phyloP scores from a whole-genome alignment of 2,113 vertebrate genomes.

The Tiliqua scincoides region DNA sequence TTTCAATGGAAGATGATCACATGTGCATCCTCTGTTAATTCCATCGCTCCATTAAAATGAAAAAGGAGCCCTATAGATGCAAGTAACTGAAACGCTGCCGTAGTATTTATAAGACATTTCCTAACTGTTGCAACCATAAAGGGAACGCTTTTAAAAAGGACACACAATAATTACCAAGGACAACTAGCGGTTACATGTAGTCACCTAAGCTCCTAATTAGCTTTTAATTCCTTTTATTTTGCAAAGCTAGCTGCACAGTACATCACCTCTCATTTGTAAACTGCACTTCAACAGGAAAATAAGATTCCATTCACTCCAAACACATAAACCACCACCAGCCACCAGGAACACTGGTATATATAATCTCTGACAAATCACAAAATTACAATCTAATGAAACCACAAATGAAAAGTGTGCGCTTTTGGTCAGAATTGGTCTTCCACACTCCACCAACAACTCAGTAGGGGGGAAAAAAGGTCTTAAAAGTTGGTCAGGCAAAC shows the following conservation, averaged over 20 bases:
- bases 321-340: conserved; percentile 49
- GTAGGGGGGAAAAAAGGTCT: background rate
- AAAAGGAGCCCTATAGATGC: background rate
- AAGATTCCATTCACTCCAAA: conserved; percentile 60
- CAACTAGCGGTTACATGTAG: conserved; percentile 3
- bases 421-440: conserved; percentile 63
- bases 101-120: conserved; percentile 19
- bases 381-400: conserved; percentile 74
- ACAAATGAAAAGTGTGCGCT: conserved; percentile 61
- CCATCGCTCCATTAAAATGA: background rate
- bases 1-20: background rate
- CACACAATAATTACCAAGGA: conserved; percentile 31
- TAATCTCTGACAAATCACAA: conserved; percentile 75
- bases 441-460: conserved; percentile 38
- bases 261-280: conserved; percentile 33
- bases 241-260: conserved; percentile 3
- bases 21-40: background rate
- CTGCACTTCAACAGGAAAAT: conserved; percentile 35
- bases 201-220: conserved; percentile 43
- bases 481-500: conserved; percentile 39
- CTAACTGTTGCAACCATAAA: conserved; percentile 31
- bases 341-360: conserved; percentile 58
- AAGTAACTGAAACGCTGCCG: background rate
- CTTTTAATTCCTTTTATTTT: conserved; percentile 46
- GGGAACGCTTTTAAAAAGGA: conserved; percentile 17